Conservation (phyloP, 2,797 vertebrate species). For the Salmo trutta region DNA sequence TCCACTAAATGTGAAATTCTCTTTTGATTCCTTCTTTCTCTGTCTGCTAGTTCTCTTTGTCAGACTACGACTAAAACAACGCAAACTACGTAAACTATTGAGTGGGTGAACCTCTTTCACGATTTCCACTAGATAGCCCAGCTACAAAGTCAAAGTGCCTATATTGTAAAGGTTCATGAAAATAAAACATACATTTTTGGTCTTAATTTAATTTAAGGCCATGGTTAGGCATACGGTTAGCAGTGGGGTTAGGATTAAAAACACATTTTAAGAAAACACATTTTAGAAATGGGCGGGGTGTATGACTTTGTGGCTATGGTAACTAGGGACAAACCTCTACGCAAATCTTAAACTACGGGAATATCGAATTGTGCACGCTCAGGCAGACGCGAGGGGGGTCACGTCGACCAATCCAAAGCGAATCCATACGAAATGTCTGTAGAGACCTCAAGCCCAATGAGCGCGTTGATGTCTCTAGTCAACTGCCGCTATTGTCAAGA, state of each 20-base stretch:
- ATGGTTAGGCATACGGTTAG: no score
- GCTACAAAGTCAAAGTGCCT: no score
- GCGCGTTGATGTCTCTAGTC: neutral
- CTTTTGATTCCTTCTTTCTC: slow-evolving; percentile 32
- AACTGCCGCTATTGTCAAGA: neutral
- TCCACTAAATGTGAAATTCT: slow-evolving; percentile 3
- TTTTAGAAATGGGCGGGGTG: no score
- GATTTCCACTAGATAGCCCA: no score
- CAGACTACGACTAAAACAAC: slow-evolving; percentile 26
- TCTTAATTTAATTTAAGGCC: no score
- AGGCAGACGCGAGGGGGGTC: slow-evolving; percentile 7
- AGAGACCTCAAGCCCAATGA: neutral
- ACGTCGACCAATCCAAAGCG: slow-evolving; percentile 20
- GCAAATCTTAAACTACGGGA: slow-evolving; percentile 17
- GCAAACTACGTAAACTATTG: slow-evolving; percentile 23
- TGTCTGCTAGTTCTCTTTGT: slow-evolving; percentile 16
- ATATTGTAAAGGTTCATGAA: no score
- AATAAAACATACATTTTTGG: no score
- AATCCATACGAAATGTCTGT: neutral
- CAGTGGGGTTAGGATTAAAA: no score
- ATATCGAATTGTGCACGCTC: slow-evolving; percentile 25
- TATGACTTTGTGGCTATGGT: no score
- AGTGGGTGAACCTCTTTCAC: neutral
- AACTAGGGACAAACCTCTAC: neutral
- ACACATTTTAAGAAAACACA: no score